Evolutionary conservation across 92 coral and sea anemone genomes (phyloP), one percentile per base, ranked within the genome.

Genomic region (Epizoanthus scotinus): DNA sequence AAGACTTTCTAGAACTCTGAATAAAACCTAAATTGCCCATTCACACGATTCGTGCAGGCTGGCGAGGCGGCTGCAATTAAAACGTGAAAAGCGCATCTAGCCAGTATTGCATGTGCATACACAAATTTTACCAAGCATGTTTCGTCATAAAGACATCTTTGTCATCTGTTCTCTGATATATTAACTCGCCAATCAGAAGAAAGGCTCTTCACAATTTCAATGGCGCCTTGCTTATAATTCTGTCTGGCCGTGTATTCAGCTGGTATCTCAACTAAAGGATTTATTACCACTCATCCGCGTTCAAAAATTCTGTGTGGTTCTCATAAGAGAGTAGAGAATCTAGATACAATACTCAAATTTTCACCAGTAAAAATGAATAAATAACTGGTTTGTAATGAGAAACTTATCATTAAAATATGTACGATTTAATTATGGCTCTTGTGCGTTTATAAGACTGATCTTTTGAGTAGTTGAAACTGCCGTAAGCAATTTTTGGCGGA

Each of bases 131-230:
- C 81, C 68, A 75, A 60, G 67, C 38, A 36, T 75, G 81, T 75
- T 75, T 75, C 81, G 81, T 75, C 81, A 75, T 75, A 58, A 75
- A 75, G 78, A 60, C 36, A 22, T 67, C 44, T 60, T 75, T 75
- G 81, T 75, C 81, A 59, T 58, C 42, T 75, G 81, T 75, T 75
- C 34, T 75, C 26, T 22, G 67, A 75, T 55, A 75, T 75, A 75
- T 75, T 40, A 59, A 59, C 81, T 75, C 68, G 38, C 81, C 81
- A 75, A 75, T 75, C 81, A 75, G 81, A 75, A 75, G 38, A 58
- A 75, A 75, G 81, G 81, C 14, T 75, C 55, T 58, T 75, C 52
- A 60, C 81, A 38, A 57, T 75, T 20, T 10, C 22, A 44, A 75
- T 75, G 81, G 81, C 81, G 81, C 66, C 55, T 38, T 34, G 31